Base-by-base conservation (phyloP, 53 echinoderm and acorn worm genomes). In the Henricia sp. region DNA sequence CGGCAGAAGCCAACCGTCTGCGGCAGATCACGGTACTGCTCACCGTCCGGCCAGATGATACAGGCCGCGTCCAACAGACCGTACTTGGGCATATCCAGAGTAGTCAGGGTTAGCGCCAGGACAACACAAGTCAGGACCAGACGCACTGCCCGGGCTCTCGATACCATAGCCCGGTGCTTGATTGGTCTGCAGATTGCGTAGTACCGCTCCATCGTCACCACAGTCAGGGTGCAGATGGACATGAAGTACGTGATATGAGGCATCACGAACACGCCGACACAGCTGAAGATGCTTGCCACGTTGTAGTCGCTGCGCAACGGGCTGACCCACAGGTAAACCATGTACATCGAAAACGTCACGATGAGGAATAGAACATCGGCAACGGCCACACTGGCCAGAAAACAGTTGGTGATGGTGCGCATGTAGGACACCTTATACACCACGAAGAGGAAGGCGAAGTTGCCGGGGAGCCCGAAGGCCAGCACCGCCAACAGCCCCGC, bases 401-500 rank as follows among this genome's bases (percentile, higher is more conserved):
- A 93, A 19, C 70, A 21, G 40, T 93, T 93, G n/a, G 93, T 93
- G 71, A 93, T 73, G 14, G 93, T 93, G 23, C 90, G 55, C 90
- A 93, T 93, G 9, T 83, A 50, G 14, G 65, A 80, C 25, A 93
- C 80, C 4, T 85, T 69, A 12, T 71, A 64, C 48, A 90, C 80
- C 4, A 90, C 77, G 66, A 87, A 77, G 16, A 93, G 85, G 42
- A 93, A 90, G 1, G 88, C 76, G 0, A 87, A 46, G 21, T 93
- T 93, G 19, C 90, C 85, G 23, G 87, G 52, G 5, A 93, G 64
- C 12, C 93, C 93, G 0, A 90, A 11, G 19, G 84, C 78, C 21
- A 93, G 85, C 6, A 93, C n/a, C n/a, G n/a, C n/a, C n/a, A n/a
- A n/a, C n/a, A n/a, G n/a, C n/a, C n/a, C n/a, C n/a, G n/a, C n/a